Evolutionary conservation across 2,888 invertebrate genomes (phyloP).

Genomic region (Scaptomyza reducta): DNA sequence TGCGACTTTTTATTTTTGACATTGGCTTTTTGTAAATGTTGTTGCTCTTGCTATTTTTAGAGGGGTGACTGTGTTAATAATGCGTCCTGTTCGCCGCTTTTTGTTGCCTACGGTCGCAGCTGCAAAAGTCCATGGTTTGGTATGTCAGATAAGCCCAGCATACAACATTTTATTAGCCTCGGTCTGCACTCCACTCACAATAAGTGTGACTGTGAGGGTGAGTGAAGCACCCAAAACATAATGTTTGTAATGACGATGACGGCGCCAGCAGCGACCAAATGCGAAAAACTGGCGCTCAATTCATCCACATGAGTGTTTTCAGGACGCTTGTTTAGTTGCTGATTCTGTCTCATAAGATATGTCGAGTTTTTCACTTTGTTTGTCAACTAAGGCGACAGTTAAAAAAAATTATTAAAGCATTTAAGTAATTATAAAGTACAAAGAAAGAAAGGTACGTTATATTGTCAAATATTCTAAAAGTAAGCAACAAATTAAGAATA

Average conservation of each 20-base stretch:
- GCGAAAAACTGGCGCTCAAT: conserved; percentile 53
- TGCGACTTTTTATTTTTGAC: conserved; percentile 64
- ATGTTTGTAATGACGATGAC: conserved; percentile 58
- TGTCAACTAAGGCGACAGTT: background rate
- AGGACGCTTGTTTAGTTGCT: conserved; percentile 21
- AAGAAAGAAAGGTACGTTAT: too few relatives aligned
- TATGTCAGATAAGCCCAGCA: conserved; percentile 72
- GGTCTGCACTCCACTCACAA: conserved; percentile 35
- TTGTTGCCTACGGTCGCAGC: conserved; percentile 56
- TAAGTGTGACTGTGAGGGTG: conserved; percentile 7
- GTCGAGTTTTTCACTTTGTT: background rate
- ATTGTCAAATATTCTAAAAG: too few relatives aligned
- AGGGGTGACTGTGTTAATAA: conserved; percentile 70
- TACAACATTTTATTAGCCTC: conserved; percentile 77
- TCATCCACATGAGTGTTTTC: conserved; percentile 52
- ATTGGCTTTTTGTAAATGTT: conserved; percentile 64
- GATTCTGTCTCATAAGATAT: background rate
- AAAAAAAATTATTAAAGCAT: background rate
- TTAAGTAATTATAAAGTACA: background rate
- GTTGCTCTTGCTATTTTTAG: conserved; percentile 41
- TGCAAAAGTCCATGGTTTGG: conserved; percentile 69
- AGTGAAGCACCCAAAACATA: conserved; percentile 36
- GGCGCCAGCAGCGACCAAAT: conserved; percentile 54
- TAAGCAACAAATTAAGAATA: too few relatives aligned
- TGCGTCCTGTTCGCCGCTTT: conserved; percentile 58